phyloP scores from a whole-genome alignment of 2,888 invertebrate genomes.

The Buathra laborator region DNA sequence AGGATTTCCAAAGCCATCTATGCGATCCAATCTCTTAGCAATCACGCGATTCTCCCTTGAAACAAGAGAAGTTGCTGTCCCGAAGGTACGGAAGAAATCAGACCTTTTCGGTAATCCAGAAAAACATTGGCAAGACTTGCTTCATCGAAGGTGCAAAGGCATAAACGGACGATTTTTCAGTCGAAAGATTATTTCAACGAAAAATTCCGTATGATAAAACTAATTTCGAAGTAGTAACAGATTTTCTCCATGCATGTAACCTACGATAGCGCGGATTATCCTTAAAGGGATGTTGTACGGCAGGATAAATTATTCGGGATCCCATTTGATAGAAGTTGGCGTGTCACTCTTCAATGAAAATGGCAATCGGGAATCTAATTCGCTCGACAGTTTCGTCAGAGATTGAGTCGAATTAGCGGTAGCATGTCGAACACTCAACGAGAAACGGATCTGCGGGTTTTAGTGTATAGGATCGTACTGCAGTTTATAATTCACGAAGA shows the following conservation, averaged over 20 bases:
- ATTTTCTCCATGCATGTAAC: no score
- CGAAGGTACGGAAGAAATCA: constrained; percentile 23
- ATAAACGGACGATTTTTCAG: not conserved
- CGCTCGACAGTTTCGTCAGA: constrained; percentile 47
- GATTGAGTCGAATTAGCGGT: constrained; percentile 43
- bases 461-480: not conserved
- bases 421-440: constrained; percentile 47
- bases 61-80: constrained; percentile 27
- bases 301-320: not conserved
- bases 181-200: not conserved
- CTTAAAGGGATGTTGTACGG: not conserved
- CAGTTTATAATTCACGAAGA: not conserved
- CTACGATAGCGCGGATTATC: not conserved
- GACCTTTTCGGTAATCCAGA: constrained; percentile 16
- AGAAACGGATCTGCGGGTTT: constrained; percentile 50
- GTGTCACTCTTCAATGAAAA: constrained; percentile 35
- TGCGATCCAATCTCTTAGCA: constrained; percentile 51
- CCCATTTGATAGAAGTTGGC: not conserved
- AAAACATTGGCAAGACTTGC: constrained; percentile 9
- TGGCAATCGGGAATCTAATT: constrained; percentile 17
- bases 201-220: not conserved
- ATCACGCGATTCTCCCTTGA: constrained; percentile 40
- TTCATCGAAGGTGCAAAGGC: not conserved
- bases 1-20: constrained; percentile 37
- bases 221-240: not conserved